A percentile compares a stretch with the other conserved stretches of the same genome.
Evolutionary conservation across 2,797 vertebrate genomes (phyloP).

Genomic region (Molossus alvarezi): DNA sequence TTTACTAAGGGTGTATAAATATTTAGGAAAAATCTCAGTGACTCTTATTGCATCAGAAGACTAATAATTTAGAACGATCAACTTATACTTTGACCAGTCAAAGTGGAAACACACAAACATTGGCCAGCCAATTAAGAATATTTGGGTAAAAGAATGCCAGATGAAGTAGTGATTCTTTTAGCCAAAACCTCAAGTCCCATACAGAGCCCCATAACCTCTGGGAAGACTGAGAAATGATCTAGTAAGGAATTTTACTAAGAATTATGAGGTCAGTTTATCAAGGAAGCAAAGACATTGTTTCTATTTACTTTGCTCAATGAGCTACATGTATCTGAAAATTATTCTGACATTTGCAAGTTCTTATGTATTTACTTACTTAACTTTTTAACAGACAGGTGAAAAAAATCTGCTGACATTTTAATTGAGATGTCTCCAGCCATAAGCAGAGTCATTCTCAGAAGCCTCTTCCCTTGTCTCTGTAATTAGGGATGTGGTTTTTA

Average conservation of each 20-base stretch:
- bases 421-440: neutral
- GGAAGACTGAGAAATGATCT: conserved; percentile 39
- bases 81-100: neutral
- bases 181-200: neutral
- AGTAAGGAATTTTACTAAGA: conserved; percentile 10
- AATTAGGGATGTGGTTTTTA: neutral
- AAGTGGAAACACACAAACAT: neutral
- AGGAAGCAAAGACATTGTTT: conserved; percentile 38
- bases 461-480: neutral
- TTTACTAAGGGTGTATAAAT: neutral
- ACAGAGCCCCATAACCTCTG: neutral
- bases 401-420: neutral
- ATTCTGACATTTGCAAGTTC: neutral
- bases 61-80: neutral
- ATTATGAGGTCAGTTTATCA: conserved; percentile 16
- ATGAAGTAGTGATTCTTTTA: neutral
- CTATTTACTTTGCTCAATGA: conserved; percentile 51
- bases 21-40: neutral
- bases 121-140: neutral
- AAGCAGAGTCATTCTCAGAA: neutral
- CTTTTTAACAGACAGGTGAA: neutral
- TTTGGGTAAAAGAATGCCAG: neutral
- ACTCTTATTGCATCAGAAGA: neutral
- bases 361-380: neutral
- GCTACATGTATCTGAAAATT: conserved; percentile 26